Evolutionary conservation across 2,888 invertebrate species (phyloP).

Genomic region (Aporophyla lueneburgensis): DNA sequence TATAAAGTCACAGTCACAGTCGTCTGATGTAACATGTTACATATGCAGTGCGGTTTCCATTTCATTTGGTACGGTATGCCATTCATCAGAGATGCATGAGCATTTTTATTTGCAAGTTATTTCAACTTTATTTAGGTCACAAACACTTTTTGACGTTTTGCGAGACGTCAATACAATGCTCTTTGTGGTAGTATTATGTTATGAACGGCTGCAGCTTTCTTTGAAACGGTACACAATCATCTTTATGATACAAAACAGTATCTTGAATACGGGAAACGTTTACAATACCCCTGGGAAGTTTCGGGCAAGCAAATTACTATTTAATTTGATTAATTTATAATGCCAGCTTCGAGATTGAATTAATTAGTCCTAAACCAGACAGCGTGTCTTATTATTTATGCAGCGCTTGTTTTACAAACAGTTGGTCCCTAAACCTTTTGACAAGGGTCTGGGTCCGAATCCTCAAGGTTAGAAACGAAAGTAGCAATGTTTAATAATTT

Average conservation of each 20-base stretch:
- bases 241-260: constrained; percentile 6
- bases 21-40: constrained; percentile 16
- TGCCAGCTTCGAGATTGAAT: not conserved
- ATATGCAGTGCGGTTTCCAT: constrained; percentile 9
- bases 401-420: constrained; percentile 9
- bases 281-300: not conserved
- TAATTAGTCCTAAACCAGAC: constrained; percentile 21
- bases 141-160: constrained; percentile 58
- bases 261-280: not conserved
- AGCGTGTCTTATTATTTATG: constrained; percentile 30
- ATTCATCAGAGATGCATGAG: constrained; percentile 47
- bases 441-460: constrained; percentile 15
- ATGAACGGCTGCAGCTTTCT: constrained; percentile 20
- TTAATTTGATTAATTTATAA: constrained; percentile 18
- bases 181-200: constrained; percentile 38
- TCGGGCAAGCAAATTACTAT: constrained; percentile 6
- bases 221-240: constrained; percentile 9
- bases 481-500: not conserved
- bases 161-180: constrained; percentile 49
- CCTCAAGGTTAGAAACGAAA: constrained; percentile 5
- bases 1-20: not conserved
- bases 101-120: constrained; percentile 64
- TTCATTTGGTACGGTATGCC: constrained; percentile 33
- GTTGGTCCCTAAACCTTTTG: constrained; percentile 15
- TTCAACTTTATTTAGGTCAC: constrained; percentile 63